Percentiles rank a stretch among this genome's conserved stretches.
phyloP scores from a whole-genome alignment of 1,140 invertebrate species.

The Habropoda laboriosa region DNA sequence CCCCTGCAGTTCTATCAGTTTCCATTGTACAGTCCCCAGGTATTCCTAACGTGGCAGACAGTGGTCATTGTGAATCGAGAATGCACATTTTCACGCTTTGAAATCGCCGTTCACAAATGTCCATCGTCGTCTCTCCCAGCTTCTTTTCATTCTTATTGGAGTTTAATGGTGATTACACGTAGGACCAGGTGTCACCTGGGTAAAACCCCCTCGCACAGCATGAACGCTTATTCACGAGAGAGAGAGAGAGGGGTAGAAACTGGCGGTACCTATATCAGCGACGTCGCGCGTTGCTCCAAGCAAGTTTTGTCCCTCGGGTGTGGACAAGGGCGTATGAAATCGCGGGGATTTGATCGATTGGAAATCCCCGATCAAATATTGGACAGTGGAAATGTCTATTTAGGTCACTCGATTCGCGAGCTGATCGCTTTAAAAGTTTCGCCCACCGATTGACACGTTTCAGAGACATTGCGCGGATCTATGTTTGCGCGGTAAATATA shows the following conservation, averaged over 20 bases:
- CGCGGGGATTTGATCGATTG: conserved; percentile 24
- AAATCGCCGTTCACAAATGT: too few species aligned
- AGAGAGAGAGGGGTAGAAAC: neutral
- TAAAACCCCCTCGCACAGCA: too few species aligned
- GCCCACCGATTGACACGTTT: conserved; percentile 43
- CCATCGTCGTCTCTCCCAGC: conserved; percentile 18
- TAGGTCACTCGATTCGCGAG: conserved; percentile 40
- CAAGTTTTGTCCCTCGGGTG: conserved; percentile 39
- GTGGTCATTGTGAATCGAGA: conserved; percentile 34
- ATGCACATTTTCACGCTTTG: conserved; percentile 30
- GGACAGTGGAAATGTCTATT: conserved; percentile 37
- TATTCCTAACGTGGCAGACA: neutral
- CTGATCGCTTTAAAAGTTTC: conserved; percentile 50
- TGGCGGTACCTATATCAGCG: too few species aligned
- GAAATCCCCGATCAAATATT: conserved; percentile 32
- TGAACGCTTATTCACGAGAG: conserved; percentile 48
- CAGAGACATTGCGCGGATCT: neutral
- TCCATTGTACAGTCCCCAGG: conserved; percentile 24
- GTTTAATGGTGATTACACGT: conserved; percentile 57
- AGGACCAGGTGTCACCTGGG: conserved; percentile 51
- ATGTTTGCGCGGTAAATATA: neutral
- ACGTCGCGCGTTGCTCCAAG: conserved; percentile 10
- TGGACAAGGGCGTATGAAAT: conserved; percentile 32
- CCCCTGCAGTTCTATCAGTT: too few species aligned
- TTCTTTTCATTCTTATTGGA: conserved; percentile 49